Percentiles rank a stretch among this genome's conserved stretches.
Evolutionary conservation across 2,888 invertebrate genomes (phyloP).

Genomic region (Trichopoda pennipes): DNA sequence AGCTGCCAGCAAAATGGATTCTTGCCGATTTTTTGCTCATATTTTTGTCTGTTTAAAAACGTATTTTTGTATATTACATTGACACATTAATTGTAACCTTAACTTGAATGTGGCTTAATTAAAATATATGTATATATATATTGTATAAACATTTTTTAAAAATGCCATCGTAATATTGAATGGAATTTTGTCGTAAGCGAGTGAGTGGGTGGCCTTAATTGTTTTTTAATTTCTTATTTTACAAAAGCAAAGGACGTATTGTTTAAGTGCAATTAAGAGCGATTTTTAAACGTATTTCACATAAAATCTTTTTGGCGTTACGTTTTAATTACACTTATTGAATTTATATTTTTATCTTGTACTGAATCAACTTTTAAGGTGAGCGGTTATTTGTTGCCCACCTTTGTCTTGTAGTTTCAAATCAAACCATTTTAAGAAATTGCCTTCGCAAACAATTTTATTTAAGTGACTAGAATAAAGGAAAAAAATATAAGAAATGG

Average conservation of each 20-base stretch:
- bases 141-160: conserved; percentile 9
- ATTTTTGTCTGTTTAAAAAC: background rate
- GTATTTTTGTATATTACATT: conserved; percentile 41
- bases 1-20: conserved; percentile 33
- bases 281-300: background rate
- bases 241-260: conserved; percentile 20
- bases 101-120: conserved; percentile 65
- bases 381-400: too few species aligned
- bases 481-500: too few species aligned
- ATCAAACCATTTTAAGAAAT: too few species aligned
- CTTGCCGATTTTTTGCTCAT: conserved; percentile 12
- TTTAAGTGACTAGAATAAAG: too few species aligned
- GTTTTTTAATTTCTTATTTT: conserved; percentile 32
- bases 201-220: conserved; percentile 6
- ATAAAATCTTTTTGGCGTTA: background rate
- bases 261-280: conserved; percentile 47
- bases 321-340: too few species aligned
- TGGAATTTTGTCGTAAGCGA: background rate
- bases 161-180: too few species aligned
- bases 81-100: conserved; percentile 65
- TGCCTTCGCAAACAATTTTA: too few species aligned
- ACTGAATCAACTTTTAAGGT: too few species aligned
- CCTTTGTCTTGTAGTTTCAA: too few species aligned
- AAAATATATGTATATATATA: conserved; percentile 57
- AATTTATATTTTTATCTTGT: too few species aligned